Evolutionary conservation across 92 coral and sea anemone genomes (phyloP).

Genomic region (Metridium senile): DNA sequence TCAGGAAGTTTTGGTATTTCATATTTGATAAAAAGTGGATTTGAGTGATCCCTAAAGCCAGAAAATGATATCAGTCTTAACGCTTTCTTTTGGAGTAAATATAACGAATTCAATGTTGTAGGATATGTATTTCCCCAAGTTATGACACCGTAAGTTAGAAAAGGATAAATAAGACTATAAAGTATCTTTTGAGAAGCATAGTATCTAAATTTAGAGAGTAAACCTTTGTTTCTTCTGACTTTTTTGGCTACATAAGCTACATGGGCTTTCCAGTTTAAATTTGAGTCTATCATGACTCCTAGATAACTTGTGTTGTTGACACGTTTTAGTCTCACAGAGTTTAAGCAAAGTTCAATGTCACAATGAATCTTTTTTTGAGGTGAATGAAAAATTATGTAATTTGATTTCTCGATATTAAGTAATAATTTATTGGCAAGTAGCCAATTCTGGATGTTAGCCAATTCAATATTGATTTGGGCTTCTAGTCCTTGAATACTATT

Average conservation of each 20-base stretch:
- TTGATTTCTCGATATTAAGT: constrained; percentile 54
- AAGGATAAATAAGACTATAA: constrained; percentile 36
- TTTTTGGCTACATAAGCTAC: constrained; percentile 39
- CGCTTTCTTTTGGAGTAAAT: constrained; percentile 38
- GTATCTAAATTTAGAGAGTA: constrained; percentile 10
- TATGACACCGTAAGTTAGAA: constrained; percentile 26
- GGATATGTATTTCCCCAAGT: constrained; percentile 53
- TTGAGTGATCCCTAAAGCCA: constrained; percentile 29
- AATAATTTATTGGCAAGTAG: constrained; percentile 51
- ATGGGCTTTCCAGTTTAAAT: constrained; percentile 49
- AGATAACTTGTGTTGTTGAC: constrained; percentile 44
- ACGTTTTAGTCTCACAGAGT: constrained; percentile 28
- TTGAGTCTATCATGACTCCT: constrained; percentile 45
- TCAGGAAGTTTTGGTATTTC: constrained; percentile 7
- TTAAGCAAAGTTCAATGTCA: constrained; percentile 11
- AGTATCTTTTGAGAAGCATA: constrained; percentile 6
- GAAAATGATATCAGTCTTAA: constrained; percentile 34
- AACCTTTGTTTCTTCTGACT: constrained; percentile 24
- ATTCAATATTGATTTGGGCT: constrained; percentile 28
- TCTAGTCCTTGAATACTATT: constrained; percentile 28
- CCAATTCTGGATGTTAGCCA: constrained; percentile 48
- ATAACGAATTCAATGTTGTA: constrained; percentile 25
- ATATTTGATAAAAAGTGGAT: constrained; percentile 29
- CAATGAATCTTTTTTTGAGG: constrained; percentile 30
- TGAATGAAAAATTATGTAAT: constrained; percentile 44